Evolutionary conservation across 2,113 vertebrate species (phyloP).

Genomic region (Eira barbara): DNA sequence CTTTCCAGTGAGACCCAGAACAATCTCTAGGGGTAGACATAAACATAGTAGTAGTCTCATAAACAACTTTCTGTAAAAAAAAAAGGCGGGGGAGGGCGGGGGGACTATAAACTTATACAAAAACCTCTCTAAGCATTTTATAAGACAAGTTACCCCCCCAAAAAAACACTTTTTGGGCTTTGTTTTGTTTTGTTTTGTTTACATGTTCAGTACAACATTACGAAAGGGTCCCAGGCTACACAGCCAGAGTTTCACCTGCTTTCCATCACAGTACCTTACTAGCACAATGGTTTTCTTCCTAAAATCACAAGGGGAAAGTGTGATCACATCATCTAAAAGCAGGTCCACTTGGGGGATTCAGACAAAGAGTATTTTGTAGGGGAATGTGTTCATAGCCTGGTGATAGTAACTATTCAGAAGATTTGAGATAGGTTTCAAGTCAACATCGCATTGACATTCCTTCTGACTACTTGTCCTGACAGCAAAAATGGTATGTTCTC

Average conservation of each 20-base stretch:
- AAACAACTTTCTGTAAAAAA: not conserved
- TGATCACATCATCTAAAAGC: not conserved
- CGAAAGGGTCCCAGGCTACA: not conserved
- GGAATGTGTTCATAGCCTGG: not conserved
- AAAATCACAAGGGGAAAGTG: not conserved
- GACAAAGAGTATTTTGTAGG: not conserved
- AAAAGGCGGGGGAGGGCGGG: fast-evolving
- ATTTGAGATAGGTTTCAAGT: not conserved
- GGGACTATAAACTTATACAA: not conserved
- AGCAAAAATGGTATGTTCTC: not conserved
- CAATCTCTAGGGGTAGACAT: not conserved
- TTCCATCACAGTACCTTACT: not conserved
- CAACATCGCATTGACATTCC: not conserved
- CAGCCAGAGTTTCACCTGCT: not conserved
- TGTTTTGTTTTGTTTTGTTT: not conserved
- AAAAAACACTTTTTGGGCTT: too few species aligned
- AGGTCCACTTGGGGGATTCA: not conserved
- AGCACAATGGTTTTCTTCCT: not conserved
- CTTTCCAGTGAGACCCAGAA: not conserved
- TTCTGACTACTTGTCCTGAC: not conserved
- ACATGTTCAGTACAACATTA: not conserved
- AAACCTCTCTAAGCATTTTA: not conserved
- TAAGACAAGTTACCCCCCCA: not conserved
- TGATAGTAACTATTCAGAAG: not conserved
- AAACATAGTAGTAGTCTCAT: not conserved